Conservation (phyloP, 2,113 vertebrate species). For the Prionailurus viverrinus region DNA sequence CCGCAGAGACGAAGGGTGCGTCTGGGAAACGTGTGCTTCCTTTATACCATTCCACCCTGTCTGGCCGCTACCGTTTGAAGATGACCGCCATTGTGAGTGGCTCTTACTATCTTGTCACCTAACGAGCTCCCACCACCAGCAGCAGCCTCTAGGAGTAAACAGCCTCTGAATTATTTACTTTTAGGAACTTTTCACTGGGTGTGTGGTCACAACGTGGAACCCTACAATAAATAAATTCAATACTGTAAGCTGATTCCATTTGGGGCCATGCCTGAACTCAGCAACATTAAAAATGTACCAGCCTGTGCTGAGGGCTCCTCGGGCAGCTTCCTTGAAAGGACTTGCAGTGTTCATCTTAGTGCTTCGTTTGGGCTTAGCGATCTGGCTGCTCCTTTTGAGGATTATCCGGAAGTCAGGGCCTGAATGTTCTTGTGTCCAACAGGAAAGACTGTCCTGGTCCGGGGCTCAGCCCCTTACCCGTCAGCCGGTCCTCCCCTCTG, state of each 20-base stretch:
- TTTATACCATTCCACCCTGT: neutral
- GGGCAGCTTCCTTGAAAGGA: neutral
- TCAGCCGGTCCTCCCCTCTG: neutral
- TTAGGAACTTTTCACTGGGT: neutral
- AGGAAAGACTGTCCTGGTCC: neutral
- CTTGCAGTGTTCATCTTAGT: neutral
- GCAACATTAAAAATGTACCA: conserved; percentile 63
- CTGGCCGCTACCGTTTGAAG: neutral
- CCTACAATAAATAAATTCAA: conserved; percentile 59
- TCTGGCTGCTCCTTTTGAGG: neutral
- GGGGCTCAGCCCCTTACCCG: neutral
- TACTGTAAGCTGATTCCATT: conserved; percentile 63
- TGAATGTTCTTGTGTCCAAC: neutral
- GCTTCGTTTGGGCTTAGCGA: neutral
- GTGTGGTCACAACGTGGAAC: conserved; percentile 59
- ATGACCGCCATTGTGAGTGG: neutral
- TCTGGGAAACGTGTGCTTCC: neutral
- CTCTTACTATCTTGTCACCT: neutral
- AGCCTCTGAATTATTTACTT: conserved; percentile 63
- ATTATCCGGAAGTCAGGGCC: neutral
- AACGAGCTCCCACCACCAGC: neutral
- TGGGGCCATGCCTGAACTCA: neutral
- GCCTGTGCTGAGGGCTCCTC: neutral
- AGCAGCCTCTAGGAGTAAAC: neutral
- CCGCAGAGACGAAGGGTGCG: neutral